Percentiles rank a stretch among this genome's conserved stretches.
These are phyloP conservation scores for Microctonus brassicae DNA, from an alignment of 2,888 invertebrate species.

Conservation along the genomic window DNA sequence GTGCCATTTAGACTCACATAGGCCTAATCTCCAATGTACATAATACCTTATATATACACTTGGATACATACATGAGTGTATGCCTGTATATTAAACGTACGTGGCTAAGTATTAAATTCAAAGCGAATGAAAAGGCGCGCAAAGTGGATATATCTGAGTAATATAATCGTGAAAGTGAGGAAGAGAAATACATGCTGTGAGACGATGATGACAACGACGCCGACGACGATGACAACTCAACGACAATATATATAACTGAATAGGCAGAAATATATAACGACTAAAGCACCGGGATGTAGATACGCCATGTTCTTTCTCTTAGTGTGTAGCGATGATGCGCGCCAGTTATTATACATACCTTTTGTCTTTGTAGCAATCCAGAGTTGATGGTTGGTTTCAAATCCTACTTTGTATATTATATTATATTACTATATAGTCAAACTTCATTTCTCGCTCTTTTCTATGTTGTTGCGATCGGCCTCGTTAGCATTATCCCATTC, in stretches of 20 bases:
- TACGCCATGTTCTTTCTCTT: conserved; percentile 64
- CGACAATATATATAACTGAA: conserved; percentile 41
- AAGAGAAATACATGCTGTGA: conserved; percentile 12
- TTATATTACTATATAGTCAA: neutral
- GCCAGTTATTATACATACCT: conserved; percentile 41
- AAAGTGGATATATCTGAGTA: conserved; percentile 64
- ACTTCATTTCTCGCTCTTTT: neutral
- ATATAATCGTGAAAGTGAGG: conserved; percentile 52
- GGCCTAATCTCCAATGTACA: conserved; percentile 41
- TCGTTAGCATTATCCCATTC: neutral
- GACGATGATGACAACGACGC: conserved; percentile 22
- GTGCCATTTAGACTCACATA: conserved; percentile 5
- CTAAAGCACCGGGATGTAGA: conserved; percentile 62
- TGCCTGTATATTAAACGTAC: conserved; percentile 22
- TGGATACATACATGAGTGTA: neutral
- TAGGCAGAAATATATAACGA: conserved; percentile 39
- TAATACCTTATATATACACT: conserved; percentile 2
- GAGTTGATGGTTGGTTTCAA: neutral
- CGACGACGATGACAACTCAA: conserved; percentile 24
- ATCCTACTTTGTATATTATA: neutral
- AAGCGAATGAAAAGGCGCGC: conserved; percentile 61
- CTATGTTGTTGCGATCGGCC: neutral
- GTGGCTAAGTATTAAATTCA: conserved; percentile 45
- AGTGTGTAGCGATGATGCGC: conserved; percentile 55
- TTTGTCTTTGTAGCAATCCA: conserved; percentile 59